Evolutionary conservation across 2,888 invertebrate species (phyloP), one percentile per base, ranked within the genome.

Genomic region (Seladonia tumulorum): DNA sequence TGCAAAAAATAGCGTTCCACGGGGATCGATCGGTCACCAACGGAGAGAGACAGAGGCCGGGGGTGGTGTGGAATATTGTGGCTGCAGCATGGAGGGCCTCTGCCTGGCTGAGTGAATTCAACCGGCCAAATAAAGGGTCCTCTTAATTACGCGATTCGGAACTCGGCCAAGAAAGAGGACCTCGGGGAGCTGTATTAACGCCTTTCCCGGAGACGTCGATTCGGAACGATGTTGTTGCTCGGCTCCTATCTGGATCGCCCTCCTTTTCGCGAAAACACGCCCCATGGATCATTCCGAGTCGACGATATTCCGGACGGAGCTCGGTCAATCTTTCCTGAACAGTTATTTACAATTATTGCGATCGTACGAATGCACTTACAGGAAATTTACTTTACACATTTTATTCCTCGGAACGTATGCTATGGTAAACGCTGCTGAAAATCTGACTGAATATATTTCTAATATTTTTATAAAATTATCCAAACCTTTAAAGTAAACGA

Each of bases 91-190:
- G 60, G 25, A 60, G 60, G 60, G 60, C 5, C 25, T 14, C n/a
- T n/a, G n/a, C n/a, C n/a, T 25, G 68, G 75, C 49, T 53, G 45
- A 85, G 70, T 76, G 81, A 83, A 81, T 86, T 77, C 79, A 79
- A 70, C 72, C 77, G 81, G 79, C 72, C 81, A 77, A 86, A 87
- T 86, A 86, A 85, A 81, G 86, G 71, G 53, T 73, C 63, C 79
- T 79, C 86, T 87, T 87, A 83, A 87, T 86, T 86, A 85, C 81
- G 49, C 57, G 76, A 78, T 78, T 76, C 75, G 81, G 70, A 82
- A 47, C 72, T 63, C 42, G 53, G 78, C 80, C 76, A 79, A 79
- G 79, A 53, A 66, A 74, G 39, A 47, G 25, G 14, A n/a, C 25
- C 18, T 22, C 49, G 57, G 45, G 66, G 71, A 81, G 25, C 60